These are phyloP conservation scores for Phodopus roborovskii DNA, from an alignment of 2,113 vertebrate species.

Conservation along the genomic window DNA sequence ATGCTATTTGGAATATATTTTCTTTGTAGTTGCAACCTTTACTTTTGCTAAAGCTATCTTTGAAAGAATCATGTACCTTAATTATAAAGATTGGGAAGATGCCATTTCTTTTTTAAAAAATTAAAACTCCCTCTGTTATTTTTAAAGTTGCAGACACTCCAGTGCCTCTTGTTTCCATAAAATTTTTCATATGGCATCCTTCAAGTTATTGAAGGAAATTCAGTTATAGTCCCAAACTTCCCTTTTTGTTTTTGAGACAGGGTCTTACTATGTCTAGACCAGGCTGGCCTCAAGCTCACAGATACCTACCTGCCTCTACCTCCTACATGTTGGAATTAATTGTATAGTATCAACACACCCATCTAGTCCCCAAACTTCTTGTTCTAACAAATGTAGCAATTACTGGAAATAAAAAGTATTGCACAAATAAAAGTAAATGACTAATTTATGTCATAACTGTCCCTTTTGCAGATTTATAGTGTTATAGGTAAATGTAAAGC, in stretches of 20 bases:
- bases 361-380: constrained; percentile 48
- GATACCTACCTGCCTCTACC: background rate
- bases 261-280: background rate
- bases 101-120: constrained; percentile 44
- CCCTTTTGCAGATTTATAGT: constrained; percentile 39
- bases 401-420: constrained; percentile 59
- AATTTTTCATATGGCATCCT: constrained; percentile 51
- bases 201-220: constrained; percentile 57
- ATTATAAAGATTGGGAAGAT: constrained; percentile 41
- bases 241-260: background rate
- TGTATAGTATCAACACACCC: background rate
- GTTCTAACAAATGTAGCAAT: constrained; percentile 49
- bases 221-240: background rate
- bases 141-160: constrained; percentile 65
- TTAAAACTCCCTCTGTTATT: background rate
- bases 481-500: constrained; percentile 46
- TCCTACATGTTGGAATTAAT: background rate
- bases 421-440: constrained; percentile 48
- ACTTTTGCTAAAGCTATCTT: constrained; percentile 36
- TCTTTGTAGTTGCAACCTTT: constrained; percentile 33
- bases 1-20: constrained; percentile 29
- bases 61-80: constrained; percentile 17
- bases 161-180: constrained; percentile 48
- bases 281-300: background rate
- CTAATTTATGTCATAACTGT: constrained; percentile 38